Evolutionary conservation across 2,888 invertebrate genomes (phyloP), one percentile per base, ranked within the genome.

Genomic region (Zonitis immaculata): DNA sequence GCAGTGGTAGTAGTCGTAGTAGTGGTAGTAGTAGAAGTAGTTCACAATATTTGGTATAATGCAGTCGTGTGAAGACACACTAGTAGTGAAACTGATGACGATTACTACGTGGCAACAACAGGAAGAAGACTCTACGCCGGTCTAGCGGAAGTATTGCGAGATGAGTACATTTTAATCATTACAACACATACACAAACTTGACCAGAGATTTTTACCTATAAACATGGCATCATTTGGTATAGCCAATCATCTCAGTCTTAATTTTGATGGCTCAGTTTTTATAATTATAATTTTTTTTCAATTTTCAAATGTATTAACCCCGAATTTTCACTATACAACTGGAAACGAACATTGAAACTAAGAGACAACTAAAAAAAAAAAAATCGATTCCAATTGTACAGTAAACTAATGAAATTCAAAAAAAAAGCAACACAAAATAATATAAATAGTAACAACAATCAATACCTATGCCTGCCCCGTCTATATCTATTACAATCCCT

Each of bases 401-500:
- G 54, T 44, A 47, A 54, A 27, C 47, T 30, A 43, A n/a, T n/a
- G n/a, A n/a, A n/a, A n/a, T n/a, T n/a, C n/a, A n/a, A 47, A 32
- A 42, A 44, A 16, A 39, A 52, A 52, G 18, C 16, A 39, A 48
- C n/a, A 45, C 32, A 27, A 50, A 50, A 47, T 12, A 43, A 48
- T 35, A 53, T 45, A 25, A 44, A 42, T 14, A 16, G 12, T 9
- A 14, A 9, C 16, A 11, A 8, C 1, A 16, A 18, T 20, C 11
- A 70, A 69, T 72, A 78, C 75, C 85, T 82, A 66, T 84, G 82
- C 61, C 85, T 80, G 54, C 79, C 76, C 59, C 79, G 74, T 61
- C 81, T 79, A 67, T 88, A 85, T 58, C 88, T 81, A 52, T 86
- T 83, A 76, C 95, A 95, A 74, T 95, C 93, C 62, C 95, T 83